phyloP scores from a whole-genome alignment of 2,888 invertebrate genomes.

The Caenorhabditis sp. region DNA sequence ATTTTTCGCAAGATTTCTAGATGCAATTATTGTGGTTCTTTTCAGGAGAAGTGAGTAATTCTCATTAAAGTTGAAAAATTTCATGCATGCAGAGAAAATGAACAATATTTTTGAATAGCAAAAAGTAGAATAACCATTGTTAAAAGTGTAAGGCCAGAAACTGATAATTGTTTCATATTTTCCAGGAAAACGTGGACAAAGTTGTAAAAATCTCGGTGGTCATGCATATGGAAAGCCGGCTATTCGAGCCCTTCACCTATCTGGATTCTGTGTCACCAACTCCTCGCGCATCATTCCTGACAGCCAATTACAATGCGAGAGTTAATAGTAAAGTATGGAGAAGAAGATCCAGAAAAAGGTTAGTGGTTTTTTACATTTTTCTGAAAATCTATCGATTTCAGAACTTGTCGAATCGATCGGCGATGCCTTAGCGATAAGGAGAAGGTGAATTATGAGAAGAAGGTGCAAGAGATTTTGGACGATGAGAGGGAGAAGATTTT shows the following conservation, averaged over 20 bases:
- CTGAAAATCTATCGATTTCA: not conserved
- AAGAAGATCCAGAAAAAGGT: constrained; percentile 49
- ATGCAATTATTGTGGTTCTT: no score
- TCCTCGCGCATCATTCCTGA: constrained; percentile 66
- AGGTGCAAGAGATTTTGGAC: constrained; percentile 55
- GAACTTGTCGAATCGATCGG: constrained; percentile 8
- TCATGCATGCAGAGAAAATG: no score
- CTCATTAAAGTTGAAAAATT: no score
- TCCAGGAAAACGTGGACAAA: constrained; percentile 56
- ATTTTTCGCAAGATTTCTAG: no score
- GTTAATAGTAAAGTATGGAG: constrained; percentile 68
- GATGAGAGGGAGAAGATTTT: constrained; percentile 37
- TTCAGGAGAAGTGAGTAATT: no score
- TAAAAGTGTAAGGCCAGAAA: no score
- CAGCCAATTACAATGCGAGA: constrained; percentile 67
- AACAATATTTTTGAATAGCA: no score
- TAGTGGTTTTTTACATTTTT: constrained; percentile 1
- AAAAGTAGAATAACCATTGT: no score
- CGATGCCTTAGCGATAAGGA: constrained; percentile 39
- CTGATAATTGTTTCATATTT: not conserved
- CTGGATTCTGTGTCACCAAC: constrained; percentile 64
- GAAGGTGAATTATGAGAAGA: constrained; percentile 53
- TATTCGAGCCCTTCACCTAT: constrained; percentile 66
- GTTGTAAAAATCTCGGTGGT: constrained; percentile 59
- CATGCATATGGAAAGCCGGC: constrained; percentile 60